Conservation (phyloP, 2,797 vertebrate genomes). For the Ctenochaetus hawaiiensis region DNA sequence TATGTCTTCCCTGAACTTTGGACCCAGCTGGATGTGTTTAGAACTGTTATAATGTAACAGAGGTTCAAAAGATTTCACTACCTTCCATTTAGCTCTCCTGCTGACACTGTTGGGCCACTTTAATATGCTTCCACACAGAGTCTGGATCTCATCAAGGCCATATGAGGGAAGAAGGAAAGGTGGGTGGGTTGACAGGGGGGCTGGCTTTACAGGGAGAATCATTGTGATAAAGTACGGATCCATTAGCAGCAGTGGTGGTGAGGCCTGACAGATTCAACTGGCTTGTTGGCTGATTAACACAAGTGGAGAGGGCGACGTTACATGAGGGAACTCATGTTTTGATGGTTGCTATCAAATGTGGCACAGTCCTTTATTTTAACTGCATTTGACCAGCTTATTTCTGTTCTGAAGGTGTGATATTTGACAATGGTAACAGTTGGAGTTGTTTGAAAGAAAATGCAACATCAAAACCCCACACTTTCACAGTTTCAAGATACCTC, state of each 20-base stretch:
- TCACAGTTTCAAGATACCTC: conserved; percentile 61
- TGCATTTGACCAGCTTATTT: conserved; percentile 27
- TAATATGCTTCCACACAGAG: conserved; percentile 86
- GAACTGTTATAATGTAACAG: conserved; percentile 89
- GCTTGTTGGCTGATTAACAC: conserved; percentile 66
- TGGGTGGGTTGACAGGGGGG: conserved; percentile 77
- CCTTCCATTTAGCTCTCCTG: conserved; percentile 90
- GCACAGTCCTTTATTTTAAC: conserved; percentile 27
- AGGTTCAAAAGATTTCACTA: conserved; percentile 90
- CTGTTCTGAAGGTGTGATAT: conserved; percentile 40
- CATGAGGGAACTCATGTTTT: conserved; percentile 39
- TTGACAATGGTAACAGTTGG: conserved; percentile 42
- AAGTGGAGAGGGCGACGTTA: conserved; percentile 34
- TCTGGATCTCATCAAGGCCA: conserved; percentile 90
- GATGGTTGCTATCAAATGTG: conserved; percentile 50
- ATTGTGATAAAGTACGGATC: conserved; percentile 77
- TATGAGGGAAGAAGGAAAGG: conserved; percentile 82
- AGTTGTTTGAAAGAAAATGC: conserved; percentile 45
- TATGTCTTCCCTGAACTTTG: conserved; percentile 89
- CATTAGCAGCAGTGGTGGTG: conserved; percentile 78
- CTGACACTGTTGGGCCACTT: conserved; percentile 88
- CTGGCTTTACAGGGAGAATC: conserved; percentile 76
- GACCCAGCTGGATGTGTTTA: conserved; percentile 91
- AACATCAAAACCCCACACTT: conserved; percentile 54
- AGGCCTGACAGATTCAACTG: conserved; percentile 76